phyloP scores from a whole-genome alignment of 2,797 vertebrate species.

The Morus bassanus region DNA sequence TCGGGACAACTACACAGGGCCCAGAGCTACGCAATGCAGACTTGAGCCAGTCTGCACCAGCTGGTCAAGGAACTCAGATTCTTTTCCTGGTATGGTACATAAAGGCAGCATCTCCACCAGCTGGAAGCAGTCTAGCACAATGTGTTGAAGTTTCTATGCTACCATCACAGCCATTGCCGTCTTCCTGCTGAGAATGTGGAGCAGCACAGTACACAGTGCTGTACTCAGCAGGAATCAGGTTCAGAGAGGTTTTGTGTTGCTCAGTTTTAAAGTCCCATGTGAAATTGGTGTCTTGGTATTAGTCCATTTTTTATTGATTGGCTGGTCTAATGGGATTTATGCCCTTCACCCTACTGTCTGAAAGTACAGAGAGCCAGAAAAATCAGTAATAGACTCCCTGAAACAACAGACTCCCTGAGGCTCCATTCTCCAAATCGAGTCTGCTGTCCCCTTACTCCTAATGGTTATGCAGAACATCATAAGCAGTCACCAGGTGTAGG shows the following conservation, averaged over 20 bases:
- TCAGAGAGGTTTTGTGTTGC: background rate
- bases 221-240: background rate
- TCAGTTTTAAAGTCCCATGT: background rate
- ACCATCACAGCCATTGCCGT: background rate
- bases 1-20: background rate
- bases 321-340: background rate
- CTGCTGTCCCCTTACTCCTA: background rate
- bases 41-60: background rate
- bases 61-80: background rate
- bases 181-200: background rate
- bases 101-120: background rate
- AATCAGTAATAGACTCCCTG: background rate
- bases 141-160: rapidly evolving
- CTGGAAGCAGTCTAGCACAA: background rate
- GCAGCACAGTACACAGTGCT: background rate
- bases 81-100: background rate
- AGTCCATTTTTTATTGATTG: background rate
- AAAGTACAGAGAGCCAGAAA: background rate
- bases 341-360: background rate
- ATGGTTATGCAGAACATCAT: background rate
- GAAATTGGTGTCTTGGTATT: background rate
- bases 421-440: background rate
- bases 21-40: background rate
- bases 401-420: background rate
- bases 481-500: background rate